Base-by-base conservation (phyloP, 2,888 invertebrate genomes). In the Latheticus oryzae region DNA sequence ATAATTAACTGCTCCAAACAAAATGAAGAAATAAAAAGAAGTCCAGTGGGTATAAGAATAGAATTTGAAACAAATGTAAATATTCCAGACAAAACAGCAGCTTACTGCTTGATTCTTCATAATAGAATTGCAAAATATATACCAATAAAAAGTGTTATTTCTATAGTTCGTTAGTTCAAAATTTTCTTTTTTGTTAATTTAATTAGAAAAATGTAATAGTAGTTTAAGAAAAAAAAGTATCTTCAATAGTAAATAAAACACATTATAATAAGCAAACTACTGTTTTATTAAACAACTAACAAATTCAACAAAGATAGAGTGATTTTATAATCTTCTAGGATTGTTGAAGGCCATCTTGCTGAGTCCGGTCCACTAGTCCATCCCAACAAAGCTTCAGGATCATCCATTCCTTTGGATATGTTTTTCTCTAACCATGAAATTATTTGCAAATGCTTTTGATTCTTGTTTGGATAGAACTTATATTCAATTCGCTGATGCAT, bases 31-130 rank as follows among this genome's bases (percentile, higher is more conserved):
- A 3, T 50, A 9, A 45, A 56, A 40, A 5, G 9, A 7, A 16
- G 38, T 12, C 9, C 56, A 4, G 56, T 56, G n/a, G 42, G 33
- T 9, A 12, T 54, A 9, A 15, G 33, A 32, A 13, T 56, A 9
- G 56, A 56, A 40, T 42, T 40, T 23, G 50, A 56, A 33, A 56
- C 40, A 12, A 7, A 28, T 9, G 2, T 9, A 38, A 42, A 50
- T 40, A 13, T 56, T 3, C 24, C 30, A 8, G 12, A 15, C 1
- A 16, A 56, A 19, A 50, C 42, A 5, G 33, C 48, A 5, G 42
- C 56, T 9, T 56, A 28, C 15, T 56, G 42, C 26, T 42, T 56
- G 28, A 42, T 56, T 42, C 15, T 56, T 13, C 50, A 56, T 33
- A 42, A 50, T 21, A 21, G 12, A 19, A 33, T 47, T 4, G 23